Percentiles rank a stretch among this genome's conserved stretches.
phyloP scores from a whole-genome alignment of 92 coral and sea anemone genomes.

The Zoanthus sansibaricus region DNA sequence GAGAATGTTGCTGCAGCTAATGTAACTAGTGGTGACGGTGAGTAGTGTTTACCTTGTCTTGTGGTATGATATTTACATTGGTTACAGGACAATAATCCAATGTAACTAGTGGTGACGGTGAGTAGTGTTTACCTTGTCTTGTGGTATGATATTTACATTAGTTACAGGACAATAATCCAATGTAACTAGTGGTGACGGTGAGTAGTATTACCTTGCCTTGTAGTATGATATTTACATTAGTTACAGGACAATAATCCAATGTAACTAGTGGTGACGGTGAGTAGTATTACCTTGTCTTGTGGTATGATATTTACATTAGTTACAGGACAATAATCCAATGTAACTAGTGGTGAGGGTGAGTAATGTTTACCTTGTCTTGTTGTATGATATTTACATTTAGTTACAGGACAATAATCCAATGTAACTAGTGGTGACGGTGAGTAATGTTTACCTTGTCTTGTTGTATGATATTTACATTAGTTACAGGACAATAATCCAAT shows the following conservation, averaged over 20 bases:
- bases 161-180: too few relatives aligned
- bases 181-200: slow-evolving; percentile 87
- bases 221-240: too few relatives aligned
- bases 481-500: too few relatives aligned
- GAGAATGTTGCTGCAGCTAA: slow-evolving; percentile 97
- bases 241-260: too few relatives aligned
- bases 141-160: too few relatives aligned
- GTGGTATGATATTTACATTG: too few relatives aligned
- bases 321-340: neutral
- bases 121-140: neutral
- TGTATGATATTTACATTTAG: too few relatives aligned
- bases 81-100: too few relatives aligned
- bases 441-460: neutral
- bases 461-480: too few relatives aligned
- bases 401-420: too few relatives aligned
- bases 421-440: slow-evolving; percentile 88
- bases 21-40: slow-evolving; percentile 89
- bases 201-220: neutral
- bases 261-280: slow-evolving; percentile 88
- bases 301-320: too few relatives aligned
- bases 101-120: slow-evolving; percentile 87
- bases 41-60: neutral
- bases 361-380: too few relatives aligned
- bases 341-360: slow-evolving; percentile 86
- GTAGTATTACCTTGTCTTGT: neutral